Evolutionary conservation across 2,888 invertebrate species (phyloP).

Genomic region (Drosophila neonasuta): DNA sequence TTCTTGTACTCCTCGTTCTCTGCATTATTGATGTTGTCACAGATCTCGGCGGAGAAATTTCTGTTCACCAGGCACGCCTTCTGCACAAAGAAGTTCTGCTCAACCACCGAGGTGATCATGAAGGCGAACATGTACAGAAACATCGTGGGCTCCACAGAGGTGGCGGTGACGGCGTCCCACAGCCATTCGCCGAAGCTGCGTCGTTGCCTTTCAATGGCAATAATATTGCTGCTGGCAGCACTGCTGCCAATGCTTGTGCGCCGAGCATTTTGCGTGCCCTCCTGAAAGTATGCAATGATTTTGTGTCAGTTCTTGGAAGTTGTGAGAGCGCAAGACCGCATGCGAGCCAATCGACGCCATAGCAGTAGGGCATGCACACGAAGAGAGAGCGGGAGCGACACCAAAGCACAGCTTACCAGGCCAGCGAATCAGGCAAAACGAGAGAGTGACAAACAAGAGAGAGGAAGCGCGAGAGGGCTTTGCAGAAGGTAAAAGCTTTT

Average conservation of each 20-base stretch:
- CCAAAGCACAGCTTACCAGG: conserved; percentile 7
- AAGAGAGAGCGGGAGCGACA: neutral
- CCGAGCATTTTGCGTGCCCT: conserved; percentile 33
- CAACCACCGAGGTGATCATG: conserved; percentile 90
- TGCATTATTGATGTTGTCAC: conserved; percentile 85
- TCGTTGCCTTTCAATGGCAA: conserved; percentile 1
- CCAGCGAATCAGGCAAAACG: conserved; percentile 9
- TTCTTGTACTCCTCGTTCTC: conserved; percentile 84
- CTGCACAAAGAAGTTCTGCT: conserved; percentile 90
- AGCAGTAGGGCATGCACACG: neutral
- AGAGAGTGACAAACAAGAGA: neutral
- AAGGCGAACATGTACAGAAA: conserved; percentile 94
- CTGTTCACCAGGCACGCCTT: conserved; percentile 90
- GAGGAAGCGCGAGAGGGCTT: conserved; percentile 8
- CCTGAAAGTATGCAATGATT: conserved; percentile 67
- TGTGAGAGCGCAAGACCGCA: neutral
- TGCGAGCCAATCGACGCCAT: neutral
- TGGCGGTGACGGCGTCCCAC: conserved; percentile 50
- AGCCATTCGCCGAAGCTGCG: conserved; percentile 34
- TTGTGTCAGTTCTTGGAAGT: neutral
- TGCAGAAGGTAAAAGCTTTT: conserved; percentile 9
- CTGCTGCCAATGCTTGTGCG: conserved; percentile 55
- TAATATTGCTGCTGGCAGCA: conserved; percentile 24
- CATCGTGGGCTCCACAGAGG: conserved; percentile 93
- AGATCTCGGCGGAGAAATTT: conserved; percentile 86